phyloP scores from a whole-genome alignment of 2,113 vertebrate species.

The Genyomyrus donnyi region DNA sequence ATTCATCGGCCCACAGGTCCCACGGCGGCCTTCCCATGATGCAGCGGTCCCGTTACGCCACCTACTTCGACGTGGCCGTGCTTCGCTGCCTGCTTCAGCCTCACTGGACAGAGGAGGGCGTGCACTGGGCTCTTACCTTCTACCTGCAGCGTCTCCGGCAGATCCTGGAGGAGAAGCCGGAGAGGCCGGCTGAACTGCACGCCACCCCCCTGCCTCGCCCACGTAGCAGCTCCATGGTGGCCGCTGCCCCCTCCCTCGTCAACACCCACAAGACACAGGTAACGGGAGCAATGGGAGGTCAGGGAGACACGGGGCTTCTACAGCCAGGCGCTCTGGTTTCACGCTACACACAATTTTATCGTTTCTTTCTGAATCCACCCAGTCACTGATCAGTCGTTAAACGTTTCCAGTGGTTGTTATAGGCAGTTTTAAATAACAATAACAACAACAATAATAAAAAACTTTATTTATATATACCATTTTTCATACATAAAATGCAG shows the following conservation, averaged over 20 bases:
- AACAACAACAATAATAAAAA: not conserved
- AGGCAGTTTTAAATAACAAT: not conserved
- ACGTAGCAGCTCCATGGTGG: conserved; percentile 97
- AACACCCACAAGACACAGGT: conserved; percentile 98
- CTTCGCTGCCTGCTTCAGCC: conserved; percentile 93
- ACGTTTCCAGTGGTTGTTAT: not conserved
- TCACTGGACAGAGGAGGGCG: conserved; percentile 93
- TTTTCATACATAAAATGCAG: not conserved
- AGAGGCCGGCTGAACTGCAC: conserved; percentile 72
- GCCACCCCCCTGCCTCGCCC: conserved; percentile 75
- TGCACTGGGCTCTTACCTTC: conserved; percentile 94
- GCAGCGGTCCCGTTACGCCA: conserved; percentile 86
- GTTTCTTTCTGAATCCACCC: not conserved
- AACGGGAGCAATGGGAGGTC: not conserved
- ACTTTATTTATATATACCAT: not conserved
- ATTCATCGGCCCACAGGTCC: conserved; percentile 36
- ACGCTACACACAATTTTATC: not conserved
- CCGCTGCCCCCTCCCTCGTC: conserved; percentile 84
- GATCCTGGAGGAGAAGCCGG: conserved; percentile 91
- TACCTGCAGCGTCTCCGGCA: conserved; percentile 87
- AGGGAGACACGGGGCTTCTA: not conserved
- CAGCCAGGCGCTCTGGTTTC: not conserved
- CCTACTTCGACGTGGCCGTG: conserved; percentile 93
- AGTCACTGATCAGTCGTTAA: too few relatives aligned
- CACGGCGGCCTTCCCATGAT: conserved; percentile 65